phyloP scores from a whole-genome alignment of 2,113 vertebrate species.

The Gopherus flavomarginatus region DNA sequence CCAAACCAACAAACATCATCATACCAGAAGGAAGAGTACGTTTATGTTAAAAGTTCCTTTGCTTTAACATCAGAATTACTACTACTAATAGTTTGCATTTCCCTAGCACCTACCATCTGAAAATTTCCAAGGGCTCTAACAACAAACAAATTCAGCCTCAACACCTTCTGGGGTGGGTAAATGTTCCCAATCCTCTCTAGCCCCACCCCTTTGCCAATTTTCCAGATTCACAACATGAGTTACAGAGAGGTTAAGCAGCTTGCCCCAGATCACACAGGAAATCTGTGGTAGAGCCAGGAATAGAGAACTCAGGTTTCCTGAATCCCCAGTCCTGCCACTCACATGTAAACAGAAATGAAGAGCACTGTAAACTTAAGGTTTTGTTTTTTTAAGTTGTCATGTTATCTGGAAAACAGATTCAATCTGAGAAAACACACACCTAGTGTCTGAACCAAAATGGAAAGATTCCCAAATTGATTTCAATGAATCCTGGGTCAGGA shows the following conservation, averaged over 20 bases:
- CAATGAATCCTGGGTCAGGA: neutral
- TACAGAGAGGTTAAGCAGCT: neutral
- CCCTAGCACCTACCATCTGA: neutral
- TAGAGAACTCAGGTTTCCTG: neutral
- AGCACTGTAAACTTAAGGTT: neutral
- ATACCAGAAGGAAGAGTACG: neutral
- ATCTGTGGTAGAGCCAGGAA: neutral
- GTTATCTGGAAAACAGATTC: neutral
- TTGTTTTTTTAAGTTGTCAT: neutral
- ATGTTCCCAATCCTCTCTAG: neutral
- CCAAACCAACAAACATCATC: rapidly evolving
- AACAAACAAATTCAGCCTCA: neutral
- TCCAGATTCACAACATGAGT: neutral
- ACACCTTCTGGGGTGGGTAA: neutral
- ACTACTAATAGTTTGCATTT: neutral
- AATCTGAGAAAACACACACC: too few relatives aligned
- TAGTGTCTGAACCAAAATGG: neutral
- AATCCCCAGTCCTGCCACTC: neutral
- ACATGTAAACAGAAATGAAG: neutral
- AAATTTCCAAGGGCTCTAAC: neutral
- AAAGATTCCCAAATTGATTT: neutral
- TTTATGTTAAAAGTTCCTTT: neutral
- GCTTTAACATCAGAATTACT: neutral
- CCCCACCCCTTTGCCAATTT: neutral
- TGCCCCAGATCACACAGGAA: neutral